Evolutionary conservation across 92 coral and sea anemone genomes (phyloP).

Genomic region (Pocillopora meandrina): DNA sequence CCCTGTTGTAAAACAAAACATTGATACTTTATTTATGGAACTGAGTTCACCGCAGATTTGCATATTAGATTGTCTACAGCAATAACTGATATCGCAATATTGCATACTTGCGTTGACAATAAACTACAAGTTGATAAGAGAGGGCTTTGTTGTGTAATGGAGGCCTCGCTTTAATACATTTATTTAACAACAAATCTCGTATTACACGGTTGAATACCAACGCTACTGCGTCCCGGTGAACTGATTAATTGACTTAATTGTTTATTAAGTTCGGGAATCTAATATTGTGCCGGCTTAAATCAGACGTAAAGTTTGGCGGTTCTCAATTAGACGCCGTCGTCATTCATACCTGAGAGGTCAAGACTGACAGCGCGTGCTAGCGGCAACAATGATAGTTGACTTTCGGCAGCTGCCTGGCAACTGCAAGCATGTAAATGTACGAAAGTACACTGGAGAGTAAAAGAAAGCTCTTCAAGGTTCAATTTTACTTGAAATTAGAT

Average conservation of each 20-base stretch:
- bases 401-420: background rate
- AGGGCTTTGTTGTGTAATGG: constrained; percentile 14
- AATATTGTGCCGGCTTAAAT: no score
- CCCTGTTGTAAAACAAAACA: constrained; percentile 13
- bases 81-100: constrained; percentile 40
- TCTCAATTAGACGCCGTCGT: no score
- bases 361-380: background rate
- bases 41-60: constrained; percentile 33
- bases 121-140: background rate
- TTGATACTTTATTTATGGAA: constrained; percentile 27
- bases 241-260: background rate
- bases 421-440: background rate
- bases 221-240: background rate
- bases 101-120: background rate
- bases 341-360: background rate
- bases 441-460: background rate
- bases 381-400: background rate
- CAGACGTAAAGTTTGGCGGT: no score
- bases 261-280: no score
- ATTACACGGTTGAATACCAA: background rate
- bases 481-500: background rate
- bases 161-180: background rate
- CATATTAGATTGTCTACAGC: constrained; percentile 29
- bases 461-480: background rate
- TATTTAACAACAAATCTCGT: constrained; percentile 1